Base-by-base conservation (phyloP, 2,888 invertebrate species). In the Lasioglossum zephyrum region DNA sequence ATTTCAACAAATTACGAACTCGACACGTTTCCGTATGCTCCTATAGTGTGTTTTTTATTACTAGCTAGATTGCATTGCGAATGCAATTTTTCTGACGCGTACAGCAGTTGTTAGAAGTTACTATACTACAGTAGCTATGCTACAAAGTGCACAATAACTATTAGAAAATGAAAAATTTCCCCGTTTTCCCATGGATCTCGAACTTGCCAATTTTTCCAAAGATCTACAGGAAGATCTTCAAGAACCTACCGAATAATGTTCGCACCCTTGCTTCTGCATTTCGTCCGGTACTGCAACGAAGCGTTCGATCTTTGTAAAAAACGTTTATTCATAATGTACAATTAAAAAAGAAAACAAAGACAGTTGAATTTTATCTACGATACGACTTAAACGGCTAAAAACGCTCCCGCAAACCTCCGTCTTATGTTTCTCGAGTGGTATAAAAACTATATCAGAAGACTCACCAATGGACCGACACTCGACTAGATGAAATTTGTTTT, bases 241-340 rank as follows among this genome's bases (percentile, higher is more conserved):
- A 18, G 22, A 22, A 22, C 22, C 22, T 8, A 49, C 53, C 2
- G 53, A 53, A 53, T 22, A 53, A 53, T 22, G 53, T 8, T 53
- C 53, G 2, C 53, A 22, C 22, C 18, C 22, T 8, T 22, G 53
- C 8, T 22, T 22, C 22, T 22, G 22, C 53, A 53, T 53, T 53
- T 3, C 53, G 22, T 53, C 22, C 53, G 53, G 53, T 53, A 22
- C 8, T 53, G 22, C 53, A 53, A 53, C 53, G 39, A 39, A 22
- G 39, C 36, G 6, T 8, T 6, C 4, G 31, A 8, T 9, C 44
- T 76, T 76, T 87, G 79, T 91, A 89, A 87, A 89, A 90, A 88
- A 86, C 72, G 77, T 92, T 92, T 92, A 92, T 92, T 92, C 60
- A 85, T 91, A 88, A 77, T 88, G 85, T 92, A 91, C 85, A 88